Base-by-base conservation (phyloP, 1,140 invertebrate species). In the Procambarus clarkii region DNA sequence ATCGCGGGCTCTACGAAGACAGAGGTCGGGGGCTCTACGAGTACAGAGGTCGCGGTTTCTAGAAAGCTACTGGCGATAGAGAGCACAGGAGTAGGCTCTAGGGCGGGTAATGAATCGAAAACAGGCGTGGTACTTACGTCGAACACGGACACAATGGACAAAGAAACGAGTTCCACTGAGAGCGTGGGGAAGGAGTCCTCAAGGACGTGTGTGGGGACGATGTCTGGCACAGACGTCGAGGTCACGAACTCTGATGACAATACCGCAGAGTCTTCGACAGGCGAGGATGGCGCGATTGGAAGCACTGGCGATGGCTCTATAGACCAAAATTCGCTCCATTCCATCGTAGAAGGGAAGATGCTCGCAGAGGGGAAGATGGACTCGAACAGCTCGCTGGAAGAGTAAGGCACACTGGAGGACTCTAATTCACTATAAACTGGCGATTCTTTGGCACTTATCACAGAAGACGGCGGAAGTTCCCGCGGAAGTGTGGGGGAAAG, bases 241-340 rank as follows among this genome's bases (percentile, higher is more conserved):
- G 64, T 81, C 44, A 34, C 44, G n/a, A 58, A 71, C 79, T 88
- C 87, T 8, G 60, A 82, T 21, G 45, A 34, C 83, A 60, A 24
- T 11, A 60, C 46, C 8, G 48, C 8, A 48, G 60, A 11, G 21
- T 91, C 81, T 44, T 76, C 81, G 11, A 45, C 45, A 3, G 46
- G 74, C 24, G 89, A 91, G 89, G 89, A 91, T 86, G 89, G 74
- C 69, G 48, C 54, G 60, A 64, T 58, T 69, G 89, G 89, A 91
- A 91, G 89, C 89, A 91, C 89, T 86, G 89, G 89, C 24, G 89
- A 77, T 86, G 89, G 82, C 46, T 91, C 74, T 58, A 82, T 81
- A 44, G 48, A 21, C 15, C 24, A 71, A 45, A 54, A 85, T 79
- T 69, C 78, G 48, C 86, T 88, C 78, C 58, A 80, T 81, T 80